phyloP scores from a whole-genome alignment of 1,140 invertebrate species.

The Drosophila ohnishii region DNA sequence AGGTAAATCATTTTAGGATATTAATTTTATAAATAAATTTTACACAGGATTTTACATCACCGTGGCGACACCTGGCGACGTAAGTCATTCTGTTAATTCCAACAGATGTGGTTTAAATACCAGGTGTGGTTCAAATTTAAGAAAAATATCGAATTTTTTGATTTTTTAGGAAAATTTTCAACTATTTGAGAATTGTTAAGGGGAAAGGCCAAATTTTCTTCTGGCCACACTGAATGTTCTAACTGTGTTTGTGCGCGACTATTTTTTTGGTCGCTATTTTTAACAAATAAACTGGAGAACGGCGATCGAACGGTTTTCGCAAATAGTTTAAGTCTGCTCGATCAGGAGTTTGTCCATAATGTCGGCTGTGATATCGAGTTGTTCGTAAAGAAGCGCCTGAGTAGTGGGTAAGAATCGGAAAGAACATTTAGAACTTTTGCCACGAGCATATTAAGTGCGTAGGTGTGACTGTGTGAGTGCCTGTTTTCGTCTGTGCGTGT shows the following conservation, averaged over 20 bases:
- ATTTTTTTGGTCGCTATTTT: constrained; percentile 63
- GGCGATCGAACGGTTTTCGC: constrained; percentile 53
- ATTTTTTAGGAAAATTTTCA: too few species aligned
- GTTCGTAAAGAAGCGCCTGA: constrained; percentile 73
- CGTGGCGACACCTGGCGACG: too few species aligned
- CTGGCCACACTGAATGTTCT: constrained; percentile 30
- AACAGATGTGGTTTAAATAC: too few species aligned
- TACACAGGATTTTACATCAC: too few species aligned
- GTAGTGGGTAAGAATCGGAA: constrained; percentile 67
- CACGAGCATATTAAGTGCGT: constrained; percentile 50
- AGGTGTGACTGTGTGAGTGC: constrained; percentile 40
- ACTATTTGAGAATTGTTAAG: too few species aligned
- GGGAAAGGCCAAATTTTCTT: too few species aligned
- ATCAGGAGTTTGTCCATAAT: constrained; percentile 81
- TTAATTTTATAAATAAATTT: too few species aligned
- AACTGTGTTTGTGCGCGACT: constrained; percentile 63
- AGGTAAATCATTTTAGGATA: too few species aligned
- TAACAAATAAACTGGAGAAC: constrained; percentile 74
- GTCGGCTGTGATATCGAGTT: constrained; percentile 77
- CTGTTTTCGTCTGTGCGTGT: constrained; percentile 32
- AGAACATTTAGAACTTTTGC: constrained; percentile 62
- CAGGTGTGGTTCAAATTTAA: too few species aligned
- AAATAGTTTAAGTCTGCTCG: constrained; percentile 72
- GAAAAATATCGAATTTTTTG: too few species aligned
- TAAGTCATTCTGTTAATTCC: too few species aligned